Percentiles rank a stretch among this genome's conserved stretches.
Conservation (phyloP, 2,113 vertebrate species). For the Perca schrenkii region DNA sequence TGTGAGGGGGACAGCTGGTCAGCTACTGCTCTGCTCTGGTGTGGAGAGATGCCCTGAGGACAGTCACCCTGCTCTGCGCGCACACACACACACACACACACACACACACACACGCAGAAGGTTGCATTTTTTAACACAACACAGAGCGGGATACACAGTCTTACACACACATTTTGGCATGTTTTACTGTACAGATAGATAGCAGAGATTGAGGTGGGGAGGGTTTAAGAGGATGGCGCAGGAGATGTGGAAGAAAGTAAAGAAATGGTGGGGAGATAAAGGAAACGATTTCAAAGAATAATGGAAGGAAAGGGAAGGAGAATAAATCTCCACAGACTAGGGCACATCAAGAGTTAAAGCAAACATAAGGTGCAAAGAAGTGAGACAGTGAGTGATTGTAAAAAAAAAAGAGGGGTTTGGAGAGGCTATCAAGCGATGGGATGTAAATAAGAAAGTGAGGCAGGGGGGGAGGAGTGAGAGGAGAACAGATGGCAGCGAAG, state of each 20-base stretch:
- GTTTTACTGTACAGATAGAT: neutral
- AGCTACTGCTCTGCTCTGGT: constrained; percentile 72
- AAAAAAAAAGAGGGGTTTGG: constrained; percentile 1
- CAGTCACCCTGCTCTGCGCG: constrained; percentile 48
- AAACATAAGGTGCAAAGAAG: neutral
- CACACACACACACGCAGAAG: no score
- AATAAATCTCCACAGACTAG: neutral
- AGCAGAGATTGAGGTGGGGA: neutral
- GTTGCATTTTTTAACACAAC: constrained; percentile 17
- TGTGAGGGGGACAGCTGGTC: constrained; percentile 78
- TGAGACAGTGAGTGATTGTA: constrained; percentile 20
- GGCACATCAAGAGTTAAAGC: neutral
- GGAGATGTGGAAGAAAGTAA: neutral
- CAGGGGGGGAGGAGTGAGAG: constrained; percentile 37
- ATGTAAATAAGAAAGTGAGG: constrained; percentile 45
- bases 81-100: constrained; percentile 11
- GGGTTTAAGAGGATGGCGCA: neutral
- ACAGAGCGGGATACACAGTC: neutral
- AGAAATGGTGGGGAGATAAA: constrained; percentile 7
- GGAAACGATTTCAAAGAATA: neutral
- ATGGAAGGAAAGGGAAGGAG: neutral
- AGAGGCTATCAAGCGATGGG: constrained; percentile 32
- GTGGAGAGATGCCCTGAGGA: constrained; percentile 74
- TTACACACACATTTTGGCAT: neutral
- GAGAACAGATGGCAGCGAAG: constrained; percentile 60